phyloP scores from a whole-genome alignment of 35 echinoderm and acorn worm genomes.

The Stichopus chloronotus region DNA sequence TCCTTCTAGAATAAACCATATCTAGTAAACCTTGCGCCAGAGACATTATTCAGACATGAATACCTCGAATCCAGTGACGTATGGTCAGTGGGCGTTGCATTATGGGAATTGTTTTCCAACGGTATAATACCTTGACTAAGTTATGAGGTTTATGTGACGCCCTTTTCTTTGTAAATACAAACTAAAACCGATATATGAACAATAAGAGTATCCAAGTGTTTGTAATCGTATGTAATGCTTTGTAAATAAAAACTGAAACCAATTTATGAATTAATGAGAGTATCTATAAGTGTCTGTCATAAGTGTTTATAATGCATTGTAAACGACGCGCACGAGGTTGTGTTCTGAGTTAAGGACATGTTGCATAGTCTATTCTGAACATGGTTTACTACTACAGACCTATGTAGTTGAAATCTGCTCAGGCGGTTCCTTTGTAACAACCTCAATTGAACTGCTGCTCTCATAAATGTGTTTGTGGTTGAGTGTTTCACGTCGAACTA shows the following conservation, averaged over 20 bases:
- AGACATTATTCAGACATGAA: neutral
- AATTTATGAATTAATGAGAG: too few species aligned
- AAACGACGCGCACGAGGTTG: too few species aligned
- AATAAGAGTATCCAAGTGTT: neutral
- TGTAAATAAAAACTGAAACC: too few species aligned
- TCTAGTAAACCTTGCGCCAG: neutral
- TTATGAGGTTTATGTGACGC: too few species aligned
- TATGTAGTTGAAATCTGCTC: too few species aligned
- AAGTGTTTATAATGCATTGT: too few species aligned
- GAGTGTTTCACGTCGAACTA: neutral
- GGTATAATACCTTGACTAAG: too few species aligned
- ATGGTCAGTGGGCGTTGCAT: neutral
- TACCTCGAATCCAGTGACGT: neutral
- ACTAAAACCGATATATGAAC: neutral
- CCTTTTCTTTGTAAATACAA: neutral
- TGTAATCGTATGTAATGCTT: neutral
- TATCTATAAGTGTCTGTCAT: too few species aligned
- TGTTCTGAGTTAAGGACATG: too few species aligned
- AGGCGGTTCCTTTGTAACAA: too few species aligned
- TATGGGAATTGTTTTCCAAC: slow-evolving; percentile 15
- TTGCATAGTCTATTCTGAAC: too few species aligned
- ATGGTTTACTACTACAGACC: too few species aligned
- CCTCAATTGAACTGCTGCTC: neutral
- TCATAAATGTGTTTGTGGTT: neutral
- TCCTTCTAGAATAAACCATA: neutral